These are phyloP conservation scores for Collichthys lucidus DNA, from an alignment of 2,113 vertebrate genomes.

Conservation along the genomic window DNA sequence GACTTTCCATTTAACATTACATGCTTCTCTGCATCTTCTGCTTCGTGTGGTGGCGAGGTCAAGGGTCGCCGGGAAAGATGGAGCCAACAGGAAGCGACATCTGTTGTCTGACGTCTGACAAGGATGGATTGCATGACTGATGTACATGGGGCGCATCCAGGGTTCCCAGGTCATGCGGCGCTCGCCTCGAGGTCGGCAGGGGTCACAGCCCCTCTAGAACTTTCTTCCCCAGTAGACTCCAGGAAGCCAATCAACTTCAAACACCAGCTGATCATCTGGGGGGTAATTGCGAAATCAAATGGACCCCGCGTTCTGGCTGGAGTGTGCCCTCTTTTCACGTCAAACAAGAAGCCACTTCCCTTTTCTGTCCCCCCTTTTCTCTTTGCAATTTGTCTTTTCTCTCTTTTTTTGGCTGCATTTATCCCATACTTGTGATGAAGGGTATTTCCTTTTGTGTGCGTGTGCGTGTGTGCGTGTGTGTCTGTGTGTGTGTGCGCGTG, in stretches of 20 bases:
- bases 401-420: slow-evolving; percentile 29
- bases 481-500: too few species aligned
- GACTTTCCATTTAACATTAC: slow-evolving; percentile 4
- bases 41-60: slow-evolving; percentile 28
- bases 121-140: slow-evolving; percentile 82
- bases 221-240: slow-evolving; percentile 42
- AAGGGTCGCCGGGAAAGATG: slow-evolving; percentile 49
- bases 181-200: slow-evolving; percentile 58
- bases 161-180: slow-evolving; percentile 57
- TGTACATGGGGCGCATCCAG: slow-evolving; percentile 50
- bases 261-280: slow-evolving; percentile 55
- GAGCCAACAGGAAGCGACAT: slow-evolving; percentile 79
- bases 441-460: slow-evolving; percentile 24
- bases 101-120: slow-evolving; percentile 80
- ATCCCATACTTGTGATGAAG: slow-evolving; percentile 39
- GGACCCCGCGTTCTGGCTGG: slow-evolving; percentile 24
- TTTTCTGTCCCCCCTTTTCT: slow-evolving; percentile 9
- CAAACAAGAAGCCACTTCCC: slow-evolving; percentile 47
- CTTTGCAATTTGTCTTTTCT: slow-evolving; percentile 31
- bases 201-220: slow-evolving; percentile 61
- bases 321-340: slow-evolving; percentile 34
- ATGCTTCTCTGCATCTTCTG: slow-evolving; percentile 1
- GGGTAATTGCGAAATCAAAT: slow-evolving; percentile 76
- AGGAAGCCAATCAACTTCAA: slow-evolving; percentile 81
- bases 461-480: background rate